Conservation (phyloP, 1,140 invertebrate genomes). For the Tetramorium simillimum region DNA sequence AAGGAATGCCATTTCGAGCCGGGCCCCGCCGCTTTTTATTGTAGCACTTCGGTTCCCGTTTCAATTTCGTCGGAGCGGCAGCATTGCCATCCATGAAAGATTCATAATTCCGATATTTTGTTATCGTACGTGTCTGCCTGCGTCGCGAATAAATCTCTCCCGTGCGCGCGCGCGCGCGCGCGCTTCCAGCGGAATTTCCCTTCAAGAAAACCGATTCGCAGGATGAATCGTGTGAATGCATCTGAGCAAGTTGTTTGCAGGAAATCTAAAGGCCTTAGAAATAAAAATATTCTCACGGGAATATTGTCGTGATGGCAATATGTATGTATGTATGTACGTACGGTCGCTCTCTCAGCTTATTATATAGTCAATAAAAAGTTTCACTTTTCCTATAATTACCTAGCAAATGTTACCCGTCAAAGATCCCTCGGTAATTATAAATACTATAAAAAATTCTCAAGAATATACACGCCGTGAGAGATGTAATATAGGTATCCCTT, state of each 20-base stretch:
- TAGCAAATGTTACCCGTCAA: neutral
- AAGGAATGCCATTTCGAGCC: constrained; percentile 38
- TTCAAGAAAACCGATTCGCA: constrained; percentile 43
- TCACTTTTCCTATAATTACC: neutral
- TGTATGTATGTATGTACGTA: neutral
- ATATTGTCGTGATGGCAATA: neutral
- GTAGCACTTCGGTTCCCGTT: constrained; percentile 31
- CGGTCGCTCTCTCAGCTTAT: neutral
- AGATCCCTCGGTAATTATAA: neutral
- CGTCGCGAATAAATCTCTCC: constrained; percentile 45
- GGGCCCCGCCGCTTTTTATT: constrained; percentile 16
- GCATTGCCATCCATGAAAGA: constrained; percentile 51
- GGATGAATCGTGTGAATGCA: constrained; percentile 35
- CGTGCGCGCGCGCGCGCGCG: neutral
- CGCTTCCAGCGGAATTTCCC: constrained; percentile 4
- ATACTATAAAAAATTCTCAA: neutral
- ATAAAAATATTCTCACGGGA: constrained; percentile 28
- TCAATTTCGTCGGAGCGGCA: constrained; percentile 40
- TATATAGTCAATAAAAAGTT: neutral
- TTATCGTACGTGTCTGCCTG: constrained; percentile 46
- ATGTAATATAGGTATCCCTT: neutral
- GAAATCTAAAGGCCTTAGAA: constrained; percentile 1
- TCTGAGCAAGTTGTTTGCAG: constrained; percentile 15
- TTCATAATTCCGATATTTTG: constrained; percentile 60
- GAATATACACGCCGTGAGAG: neutral